phyloP scores from a whole-genome alignment of 2,113 vertebrate genomes.

The Dolichallabes microphthalmus region DNA sequence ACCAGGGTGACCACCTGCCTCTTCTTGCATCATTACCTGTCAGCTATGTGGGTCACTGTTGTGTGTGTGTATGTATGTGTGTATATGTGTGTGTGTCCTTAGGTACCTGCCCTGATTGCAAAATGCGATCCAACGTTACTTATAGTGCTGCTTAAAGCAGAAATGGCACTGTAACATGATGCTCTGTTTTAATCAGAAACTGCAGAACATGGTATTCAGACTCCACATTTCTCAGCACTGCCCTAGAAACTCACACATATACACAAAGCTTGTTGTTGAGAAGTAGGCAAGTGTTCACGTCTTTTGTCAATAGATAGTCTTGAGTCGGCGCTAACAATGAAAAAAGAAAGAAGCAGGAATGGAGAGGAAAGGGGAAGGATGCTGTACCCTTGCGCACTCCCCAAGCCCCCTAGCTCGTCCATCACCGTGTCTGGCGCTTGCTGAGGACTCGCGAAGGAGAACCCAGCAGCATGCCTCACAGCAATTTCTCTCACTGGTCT shows the following conservation, averaged over 20 bases:
- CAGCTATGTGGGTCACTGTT: slow-evolving; percentile 56
- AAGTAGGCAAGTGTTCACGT: slow-evolving; percentile 31
- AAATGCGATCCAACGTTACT: slow-evolving; percentile 21
- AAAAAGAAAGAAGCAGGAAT: slow-evolving; percentile 3
- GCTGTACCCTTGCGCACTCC: slow-evolving; percentile 42
- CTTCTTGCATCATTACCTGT: slow-evolving; percentile 51
- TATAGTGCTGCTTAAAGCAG: slow-evolving; percentile 29
- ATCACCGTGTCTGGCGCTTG: slow-evolving; percentile 35
- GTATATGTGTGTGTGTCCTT: slow-evolving; percentile 12
- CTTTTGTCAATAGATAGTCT: slow-evolving; percentile 36
- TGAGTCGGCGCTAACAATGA: slow-evolving; percentile 29
- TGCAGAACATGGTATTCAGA: background rate
- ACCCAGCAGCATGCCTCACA: slow-evolving; percentile 30
- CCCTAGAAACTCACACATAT: slow-evolving; percentile 11
- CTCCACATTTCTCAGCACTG: background rate
- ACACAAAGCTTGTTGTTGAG: slow-evolving; percentile 20
- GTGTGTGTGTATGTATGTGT: slow-evolving; percentile 35
- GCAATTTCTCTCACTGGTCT: slow-evolving; percentile 33
- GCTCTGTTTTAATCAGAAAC: background rate
- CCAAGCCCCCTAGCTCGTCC: slow-evolving; percentile 46
- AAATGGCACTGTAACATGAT: background rate
- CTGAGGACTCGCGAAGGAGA: slow-evolving; percentile 50
- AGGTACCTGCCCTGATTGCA: slow-evolving; percentile 37
- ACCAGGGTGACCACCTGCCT: slow-evolving; percentile 57
- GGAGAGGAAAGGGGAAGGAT: slow-evolving; percentile 18